A percentile compares a stretch with the other conserved stretches of the same genome.
Conservation (phyloP, 2,113 vertebrate genomes). For the Cololabis saira region DNA sequence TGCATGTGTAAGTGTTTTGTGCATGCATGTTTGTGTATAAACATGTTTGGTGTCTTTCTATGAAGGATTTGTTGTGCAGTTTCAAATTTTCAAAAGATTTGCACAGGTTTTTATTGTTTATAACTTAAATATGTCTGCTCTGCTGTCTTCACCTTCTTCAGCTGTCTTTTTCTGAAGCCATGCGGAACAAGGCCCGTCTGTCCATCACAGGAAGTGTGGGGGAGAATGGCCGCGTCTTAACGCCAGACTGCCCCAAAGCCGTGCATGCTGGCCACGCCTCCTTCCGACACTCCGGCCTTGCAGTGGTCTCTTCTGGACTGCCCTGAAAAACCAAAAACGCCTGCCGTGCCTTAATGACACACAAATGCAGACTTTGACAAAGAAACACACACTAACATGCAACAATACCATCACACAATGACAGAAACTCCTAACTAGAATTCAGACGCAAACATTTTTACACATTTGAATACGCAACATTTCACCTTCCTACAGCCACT, state of each 20-base stretch:
- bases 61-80: conserved; percentile 7
- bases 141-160: conserved; percentile 59
- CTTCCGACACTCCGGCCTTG: conserved; percentile 94
- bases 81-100: not conserved
- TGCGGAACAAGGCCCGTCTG: conserved; percentile 98
- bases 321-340: conserved; percentile 99
- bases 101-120: not conserved
- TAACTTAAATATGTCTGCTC: conserved; percentile 27
- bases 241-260: conserved; percentile 97
- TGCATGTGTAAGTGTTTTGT: conserved; percentile 41
- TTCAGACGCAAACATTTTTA: conserved; percentile 55
- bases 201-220: conserved; percentile 97
- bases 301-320: conserved; percentile 97
- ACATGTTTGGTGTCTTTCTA: not conserved
- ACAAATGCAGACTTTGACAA: conserved; percentile 58
- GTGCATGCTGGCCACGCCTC: conserved; percentile 90
- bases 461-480: conserved; percentile 54
- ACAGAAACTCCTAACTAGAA: conserved; percentile 59
- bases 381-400: conserved; percentile 31
- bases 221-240: conserved; percentile 93
- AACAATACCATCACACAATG: conserved; percentile 14
- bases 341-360: conserved; percentile 96
- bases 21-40: conserved; percentile 49
- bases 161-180: conserved; percentile 99
- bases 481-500: conserved; percentile 67